A percentile compares a stretch with the other conserved stretches of the same genome.
These are phyloP conservation scores for Drosophila pseudoananassae DNA, from an alignment of 1,140 invertebrate genomes.

Conservation along the genomic window DNA sequence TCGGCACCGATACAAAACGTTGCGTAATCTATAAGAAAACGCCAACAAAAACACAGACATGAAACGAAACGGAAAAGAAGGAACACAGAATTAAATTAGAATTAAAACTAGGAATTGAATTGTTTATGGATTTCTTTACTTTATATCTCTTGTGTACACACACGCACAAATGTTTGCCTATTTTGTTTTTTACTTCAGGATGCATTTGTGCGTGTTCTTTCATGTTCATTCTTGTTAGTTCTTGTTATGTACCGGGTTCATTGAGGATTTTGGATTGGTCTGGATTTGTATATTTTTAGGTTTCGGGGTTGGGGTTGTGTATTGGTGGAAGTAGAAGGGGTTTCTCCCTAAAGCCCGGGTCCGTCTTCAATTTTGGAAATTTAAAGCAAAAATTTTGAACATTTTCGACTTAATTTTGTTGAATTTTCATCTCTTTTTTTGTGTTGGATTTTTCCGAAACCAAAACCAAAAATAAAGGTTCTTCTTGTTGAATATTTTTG, in stretches of 20 bases:
- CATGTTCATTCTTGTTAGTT: conserved; percentile 23
- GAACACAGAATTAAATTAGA: conserved; percentile 77
- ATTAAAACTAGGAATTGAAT: conserved; percentile 62
- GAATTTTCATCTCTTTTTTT: conserved; percentile 38
- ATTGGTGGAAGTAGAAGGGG: conserved; percentile 20
- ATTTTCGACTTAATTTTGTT: conserved; percentile 16
- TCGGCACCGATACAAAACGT: conserved; percentile 84
- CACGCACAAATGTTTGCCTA: conserved; percentile 3
- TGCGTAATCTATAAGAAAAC: conserved; percentile 83
- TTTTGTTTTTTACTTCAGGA: too few species aligned
- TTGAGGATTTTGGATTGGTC: conserved; percentile 12
- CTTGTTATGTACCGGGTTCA: conserved; percentile 71
- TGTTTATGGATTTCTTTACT: conserved; percentile 27
- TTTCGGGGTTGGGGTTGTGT: conserved; percentile 27
- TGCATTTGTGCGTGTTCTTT: conserved; percentile 19
- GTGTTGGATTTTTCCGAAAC: conserved; percentile 59
- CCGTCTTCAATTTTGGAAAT: conserved; percentile 27
- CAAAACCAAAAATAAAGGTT: conserved; percentile 71
- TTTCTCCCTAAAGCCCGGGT: conserved; percentile 19
- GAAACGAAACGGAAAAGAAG: conserved; percentile 83
- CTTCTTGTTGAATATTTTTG: conserved; percentile 38
- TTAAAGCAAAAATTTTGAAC: conserved; percentile 21
- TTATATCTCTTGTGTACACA: conserved; percentile 28
- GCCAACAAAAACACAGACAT: conserved; percentile 71
- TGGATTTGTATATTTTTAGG: conserved; percentile 28